Conservation (phyloP, 2,888 invertebrate species). For the Hipparchia semele region DNA sequence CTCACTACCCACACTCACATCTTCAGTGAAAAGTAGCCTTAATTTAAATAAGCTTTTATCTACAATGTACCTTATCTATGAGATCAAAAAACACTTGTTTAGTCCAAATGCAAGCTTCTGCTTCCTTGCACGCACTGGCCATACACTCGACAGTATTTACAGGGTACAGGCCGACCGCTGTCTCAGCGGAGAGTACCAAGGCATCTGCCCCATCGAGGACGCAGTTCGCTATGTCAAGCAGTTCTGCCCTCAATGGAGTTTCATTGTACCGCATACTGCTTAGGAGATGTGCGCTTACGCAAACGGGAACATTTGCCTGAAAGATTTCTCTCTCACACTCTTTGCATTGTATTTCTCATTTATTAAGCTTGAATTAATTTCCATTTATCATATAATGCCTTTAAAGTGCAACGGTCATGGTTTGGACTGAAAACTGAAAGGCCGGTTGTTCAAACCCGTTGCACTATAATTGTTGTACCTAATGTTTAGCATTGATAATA, state of each 20-base stretch:
- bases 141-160: conserved; percentile 71
- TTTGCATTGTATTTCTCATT: background rate
- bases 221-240: conserved; percentile 88
- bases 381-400: too few species aligned
- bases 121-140: conserved; percentile 84
- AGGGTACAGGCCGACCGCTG: conserved; percentile 86
- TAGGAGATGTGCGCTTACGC: conserved; percentile 63
- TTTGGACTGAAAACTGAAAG: too few species aligned
- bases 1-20: background rate
- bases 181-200: conserved; percentile 87
- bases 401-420: too few species aligned
- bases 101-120: conserved; percentile 86
- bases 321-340: conserved; percentile 13
- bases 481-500: too few species aligned
- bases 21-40: background rate
- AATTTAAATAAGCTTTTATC: too few species aligned
- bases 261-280: conserved; percentile 64
- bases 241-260: conserved; percentile 82
- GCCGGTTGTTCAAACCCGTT: too few species aligned
- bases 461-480: too few species aligned
- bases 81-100: conserved; percentile 70
- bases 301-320: conserved; percentile 66
- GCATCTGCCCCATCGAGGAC: conserved; percentile 89
- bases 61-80: conserved; percentile 58
- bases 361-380: background rate